phyloP scores from a whole-genome alignment of 2,797 vertebrate species.

The Lutjanus argentimaculatus region DNA sequence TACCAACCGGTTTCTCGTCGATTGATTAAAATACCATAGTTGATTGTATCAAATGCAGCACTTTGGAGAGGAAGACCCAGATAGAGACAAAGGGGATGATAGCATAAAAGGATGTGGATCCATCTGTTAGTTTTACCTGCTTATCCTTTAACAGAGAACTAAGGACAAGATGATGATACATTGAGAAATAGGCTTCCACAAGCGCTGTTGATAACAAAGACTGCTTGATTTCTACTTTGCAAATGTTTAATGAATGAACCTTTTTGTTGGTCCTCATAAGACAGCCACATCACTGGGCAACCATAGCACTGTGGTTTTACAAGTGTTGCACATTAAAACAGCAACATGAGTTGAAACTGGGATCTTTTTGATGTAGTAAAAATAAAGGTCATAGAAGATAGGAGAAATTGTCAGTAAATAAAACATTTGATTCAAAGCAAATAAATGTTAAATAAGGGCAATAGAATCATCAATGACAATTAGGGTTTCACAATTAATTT shows the following conservation, averaged over 20 bases:
- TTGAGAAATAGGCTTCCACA: neutral
- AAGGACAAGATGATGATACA: neutral
- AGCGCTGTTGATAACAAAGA: too few relatives aligned
- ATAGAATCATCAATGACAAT: neutral
- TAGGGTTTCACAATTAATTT: too few relatives aligned
- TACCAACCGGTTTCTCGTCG: too few relatives aligned
- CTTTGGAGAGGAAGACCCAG: neutral
- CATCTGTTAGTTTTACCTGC: neutral
- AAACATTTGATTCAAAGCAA: neutral
- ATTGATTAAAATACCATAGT: too few relatives aligned
- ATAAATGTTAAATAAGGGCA: neutral
- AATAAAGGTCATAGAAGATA: neutral
- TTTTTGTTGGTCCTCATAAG: neutral
- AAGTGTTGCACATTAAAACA: neutral
- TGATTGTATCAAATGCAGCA: too few relatives aligned
- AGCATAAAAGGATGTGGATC: neutral
- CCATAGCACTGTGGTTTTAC: neutral
- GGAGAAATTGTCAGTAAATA: neutral
- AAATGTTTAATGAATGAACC: neutral
- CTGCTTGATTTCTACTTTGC: too few relatives aligned
- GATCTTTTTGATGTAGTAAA: neutral
- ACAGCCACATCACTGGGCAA: neutral
- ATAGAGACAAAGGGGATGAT: neutral
- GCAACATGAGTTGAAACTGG: neutral
- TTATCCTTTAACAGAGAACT: neutral